Percentiles rank a stretch among this genome's conserved stretches.
Evolutionary conservation across 2,113 vertebrate species (phyloP).

Genomic region (Sorex fumeus): DNA sequence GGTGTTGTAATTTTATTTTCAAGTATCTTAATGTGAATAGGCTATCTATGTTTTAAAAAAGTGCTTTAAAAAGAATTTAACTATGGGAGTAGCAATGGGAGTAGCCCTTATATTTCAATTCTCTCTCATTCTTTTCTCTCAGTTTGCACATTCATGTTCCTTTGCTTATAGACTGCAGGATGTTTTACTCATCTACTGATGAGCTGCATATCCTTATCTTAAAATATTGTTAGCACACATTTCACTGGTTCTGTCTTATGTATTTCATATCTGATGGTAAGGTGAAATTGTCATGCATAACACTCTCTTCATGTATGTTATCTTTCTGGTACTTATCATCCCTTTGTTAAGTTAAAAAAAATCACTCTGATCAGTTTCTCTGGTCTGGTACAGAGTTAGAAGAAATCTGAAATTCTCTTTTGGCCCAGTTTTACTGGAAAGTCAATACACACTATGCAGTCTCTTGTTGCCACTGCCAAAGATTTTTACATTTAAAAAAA

Average conservation of each 20-base stretch:
- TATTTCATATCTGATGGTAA: background rate
- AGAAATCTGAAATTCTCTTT: background rate
- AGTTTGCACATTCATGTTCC: background rate
- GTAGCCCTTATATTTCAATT: no score
- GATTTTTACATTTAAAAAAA: background rate
- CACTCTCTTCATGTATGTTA: background rate
- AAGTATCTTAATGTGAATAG: no score
- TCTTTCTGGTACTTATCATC: background rate
- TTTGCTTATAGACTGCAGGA: background rate
- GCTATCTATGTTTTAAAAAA: no score
- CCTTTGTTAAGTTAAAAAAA: background rate
- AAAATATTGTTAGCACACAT: no score
- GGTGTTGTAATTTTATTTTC: no score
- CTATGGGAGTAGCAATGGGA: no score
- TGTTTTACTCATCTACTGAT: background rate
- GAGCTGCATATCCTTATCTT: accelerated
- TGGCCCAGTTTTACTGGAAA: background rate
- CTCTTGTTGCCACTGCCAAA: background rate
- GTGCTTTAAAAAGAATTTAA: no score
- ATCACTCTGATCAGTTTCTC: background rate
- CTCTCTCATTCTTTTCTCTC: background rate
- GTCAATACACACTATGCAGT: background rate
- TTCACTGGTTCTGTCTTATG: background rate
- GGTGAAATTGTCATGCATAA: background rate
- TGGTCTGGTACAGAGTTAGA: background rate